Evolutionary conservation across 2,888 invertebrate genomes (phyloP).

Genomic region (Macrophya annulata): DNA sequence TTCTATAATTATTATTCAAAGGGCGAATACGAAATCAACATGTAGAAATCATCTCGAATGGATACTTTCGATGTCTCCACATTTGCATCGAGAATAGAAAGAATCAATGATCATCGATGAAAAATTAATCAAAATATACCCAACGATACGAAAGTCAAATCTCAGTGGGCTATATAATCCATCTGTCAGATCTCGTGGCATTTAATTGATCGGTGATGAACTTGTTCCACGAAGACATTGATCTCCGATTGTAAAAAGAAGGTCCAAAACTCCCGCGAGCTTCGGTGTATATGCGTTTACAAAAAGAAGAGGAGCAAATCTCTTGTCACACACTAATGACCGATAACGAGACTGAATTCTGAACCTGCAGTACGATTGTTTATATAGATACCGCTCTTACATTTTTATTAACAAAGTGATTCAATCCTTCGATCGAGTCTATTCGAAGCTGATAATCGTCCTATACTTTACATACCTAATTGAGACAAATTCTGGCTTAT

Average conservation of each 20-base stretch:
- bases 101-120: too few species aligned
- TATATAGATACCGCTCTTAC: neutral
- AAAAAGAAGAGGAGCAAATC: neutral
- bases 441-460: neutral
- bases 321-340: neutral
- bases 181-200: neutral
- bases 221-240: neutral
- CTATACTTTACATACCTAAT: slow-evolving; percentile 34
- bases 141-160: neutral
- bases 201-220: neutral
- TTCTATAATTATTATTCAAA: slow-evolving; percentile 20
- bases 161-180: neutral
- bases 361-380: neutral
- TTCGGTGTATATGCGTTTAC: neutral
- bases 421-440: neutral
- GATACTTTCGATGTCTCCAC: neutral
- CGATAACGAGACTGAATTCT: neutral
- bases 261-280: neutral
- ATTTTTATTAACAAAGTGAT: slow-evolving; percentile 6
- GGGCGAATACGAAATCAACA: slow-evolving; percentile 21
- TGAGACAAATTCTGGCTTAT: slow-evolving; percentile 15
- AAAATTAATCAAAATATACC: too few species aligned
- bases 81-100: neutral
- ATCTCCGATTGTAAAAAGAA: neutral
- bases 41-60: neutral